Conservation (phyloP, 2,113 vertebrate genomes). For the Bolborhynchus lineola region DNA sequence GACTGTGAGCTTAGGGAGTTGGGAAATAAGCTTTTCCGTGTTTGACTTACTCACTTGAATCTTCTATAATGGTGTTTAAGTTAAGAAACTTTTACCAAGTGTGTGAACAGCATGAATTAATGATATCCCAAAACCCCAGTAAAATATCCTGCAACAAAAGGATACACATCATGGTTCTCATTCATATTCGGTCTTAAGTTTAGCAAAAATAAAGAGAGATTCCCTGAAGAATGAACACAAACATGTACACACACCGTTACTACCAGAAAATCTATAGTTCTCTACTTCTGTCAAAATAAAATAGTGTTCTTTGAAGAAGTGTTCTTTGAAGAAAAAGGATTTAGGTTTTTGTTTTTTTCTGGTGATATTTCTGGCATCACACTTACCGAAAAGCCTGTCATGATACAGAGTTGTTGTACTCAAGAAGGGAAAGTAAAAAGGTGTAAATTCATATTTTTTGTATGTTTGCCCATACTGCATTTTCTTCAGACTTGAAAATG, state of each 20-base stretch:
- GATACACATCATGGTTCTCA: neutral
- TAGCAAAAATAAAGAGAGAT: neutral
- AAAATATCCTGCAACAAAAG: neutral
- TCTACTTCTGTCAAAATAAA: neutral
- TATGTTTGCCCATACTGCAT: neutral
- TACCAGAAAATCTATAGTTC: neutral
- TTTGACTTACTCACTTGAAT: neutral
- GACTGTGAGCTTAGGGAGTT: neutral
- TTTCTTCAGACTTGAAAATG: neutral
- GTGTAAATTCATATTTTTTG: neutral
- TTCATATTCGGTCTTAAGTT: neutral
- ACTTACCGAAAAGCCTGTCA: neutral
- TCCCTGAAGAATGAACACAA: neutral
- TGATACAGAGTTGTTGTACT: fast-evolving
- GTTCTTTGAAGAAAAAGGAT: neutral
- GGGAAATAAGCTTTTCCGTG: neutral
- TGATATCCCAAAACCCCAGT: neutral
- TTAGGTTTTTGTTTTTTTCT: neutral
- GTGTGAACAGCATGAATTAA: neutral
- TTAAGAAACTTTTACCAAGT: neutral
- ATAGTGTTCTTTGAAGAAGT: neutral
- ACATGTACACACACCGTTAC: neutral
- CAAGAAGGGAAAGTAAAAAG: neutral
- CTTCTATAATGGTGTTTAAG: neutral
- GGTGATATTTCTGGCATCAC: neutral